Base-by-base conservation (phyloP, 1,140 invertebrate species). In the Psilanteris sp. region DNA sequence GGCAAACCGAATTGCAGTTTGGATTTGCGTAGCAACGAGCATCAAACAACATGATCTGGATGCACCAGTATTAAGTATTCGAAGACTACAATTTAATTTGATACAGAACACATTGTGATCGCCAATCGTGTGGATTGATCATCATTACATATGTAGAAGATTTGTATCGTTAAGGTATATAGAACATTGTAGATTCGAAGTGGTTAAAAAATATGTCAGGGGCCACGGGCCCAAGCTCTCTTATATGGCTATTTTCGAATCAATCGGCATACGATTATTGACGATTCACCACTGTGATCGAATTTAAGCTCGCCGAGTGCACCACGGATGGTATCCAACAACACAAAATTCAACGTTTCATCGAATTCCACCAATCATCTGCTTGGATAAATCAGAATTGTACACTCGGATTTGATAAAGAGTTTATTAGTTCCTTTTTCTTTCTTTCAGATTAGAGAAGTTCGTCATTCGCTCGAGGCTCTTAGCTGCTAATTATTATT, bases 181-280 rank as follows among this genome's bases (percentile, higher is more conserved):
- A 81, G 80, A 82, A 84, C 79, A 79, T 80, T 79, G 61, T 67
- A 78, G 74, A 76, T 77, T 79, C 66, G 79, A 84, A 84, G 79
- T 78, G 79, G 84, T 86, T 86, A 87, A 86, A 87, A 87, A 87
- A 86, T 86, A 86, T 84, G 79, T 85, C 76, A 77, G 50, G 75
- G 81, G 80, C 52, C 83, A 75, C 41, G 22, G 82, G 79, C 80
- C 80, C 81, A 83, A 86, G 83, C 85, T 87, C 83, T 85, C 80
- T 87, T 85, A 81, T 64, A 84, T 75, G 76, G 71, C 78, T 80
- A 78, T 66, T 80, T 57, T 77, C 61, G 83, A 80, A 83, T 85
- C 79, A 81, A 83, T 59, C 44, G 43, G 15, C 54, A 50, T 50
- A 70, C 52, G 41, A 52, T 52, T 54, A 85, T 85, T 81, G 83